A percentile compares a stretch with the other conserved stretches of the same genome.
Evolutionary conservation across 2,888 invertebrate genomes (phyloP).

Genomic region (Apotomis betuletana): DNA sequence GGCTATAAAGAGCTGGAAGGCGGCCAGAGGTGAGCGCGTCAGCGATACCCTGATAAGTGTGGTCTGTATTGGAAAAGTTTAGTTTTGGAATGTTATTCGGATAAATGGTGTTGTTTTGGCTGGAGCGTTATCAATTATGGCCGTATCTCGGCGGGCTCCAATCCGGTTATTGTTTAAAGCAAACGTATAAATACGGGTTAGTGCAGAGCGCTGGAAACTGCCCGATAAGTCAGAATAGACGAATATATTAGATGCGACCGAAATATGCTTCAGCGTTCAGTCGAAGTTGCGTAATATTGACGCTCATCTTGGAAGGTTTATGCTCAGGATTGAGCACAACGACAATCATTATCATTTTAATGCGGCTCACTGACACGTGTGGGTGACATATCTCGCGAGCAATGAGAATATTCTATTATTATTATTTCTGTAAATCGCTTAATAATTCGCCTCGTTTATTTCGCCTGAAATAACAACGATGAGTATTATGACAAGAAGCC

Average conservation of each 20-base stretch:
- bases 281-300: background rate
- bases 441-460: no score
- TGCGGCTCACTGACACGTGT: no score
- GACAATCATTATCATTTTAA: no score
- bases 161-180: slow-evolving; percentile 26
- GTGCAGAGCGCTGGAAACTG: slow-evolving; percentile 23
- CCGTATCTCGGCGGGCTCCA: slow-evolving; percentile 4
- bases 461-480: no score
- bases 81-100: slow-evolving; percentile 35
- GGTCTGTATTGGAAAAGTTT: slow-evolving; percentile 42
- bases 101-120: slow-evolving; percentile 40
- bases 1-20: slow-evolving; percentile 34
- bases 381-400: no score
- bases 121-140: slow-evolving; percentile 24
- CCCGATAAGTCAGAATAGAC: slow-evolving; percentile 12
- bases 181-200: slow-evolving; percentile 9
- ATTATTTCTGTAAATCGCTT: no score
- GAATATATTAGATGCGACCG: background rate
- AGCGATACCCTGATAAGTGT: slow-evolving; percentile 39
- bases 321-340: no score
- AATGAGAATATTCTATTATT: no score
- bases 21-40: slow-evolving; percentile 39
- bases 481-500: no score
- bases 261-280: background rate
- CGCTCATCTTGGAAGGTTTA: background rate